These are phyloP conservation scores for Apodemus speciosus DNA, from an alignment of 2,113 vertebrate genomes.

Conservation along the genomic window DNA sequence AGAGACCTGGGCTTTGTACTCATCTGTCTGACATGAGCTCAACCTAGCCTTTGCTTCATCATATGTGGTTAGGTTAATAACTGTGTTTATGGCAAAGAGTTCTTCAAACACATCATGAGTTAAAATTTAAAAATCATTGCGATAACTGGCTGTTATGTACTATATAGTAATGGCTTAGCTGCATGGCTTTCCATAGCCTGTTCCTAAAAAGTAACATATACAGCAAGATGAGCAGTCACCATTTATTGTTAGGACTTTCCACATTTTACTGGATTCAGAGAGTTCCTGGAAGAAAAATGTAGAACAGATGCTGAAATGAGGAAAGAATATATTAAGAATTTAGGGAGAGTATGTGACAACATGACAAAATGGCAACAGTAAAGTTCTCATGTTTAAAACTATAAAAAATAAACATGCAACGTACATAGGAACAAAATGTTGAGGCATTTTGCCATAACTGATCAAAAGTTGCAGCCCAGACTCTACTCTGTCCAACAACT, in stretches of 20 bases:
- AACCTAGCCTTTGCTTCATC: background rate
- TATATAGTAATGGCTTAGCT: background rate
- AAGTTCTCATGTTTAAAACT: background rate
- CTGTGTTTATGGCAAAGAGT: background rate
- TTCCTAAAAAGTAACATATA: background rate
- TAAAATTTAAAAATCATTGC: background rate
- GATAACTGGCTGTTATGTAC: background rate
- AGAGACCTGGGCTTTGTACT: background rate
- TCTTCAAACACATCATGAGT: background rate
- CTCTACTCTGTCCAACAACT: background rate
- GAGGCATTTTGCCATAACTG: background rate
- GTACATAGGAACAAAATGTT: too few relatives aligned
- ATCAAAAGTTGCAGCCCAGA: background rate
- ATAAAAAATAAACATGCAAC: background rate
- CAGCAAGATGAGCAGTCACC: background rate
- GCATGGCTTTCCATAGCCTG: background rate
- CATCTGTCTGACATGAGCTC: background rate
- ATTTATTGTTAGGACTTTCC: background rate
- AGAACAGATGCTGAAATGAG: background rate
- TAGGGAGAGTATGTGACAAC: background rate
- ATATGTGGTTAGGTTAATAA: background rate
- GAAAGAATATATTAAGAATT: background rate
- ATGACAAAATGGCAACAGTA: too few relatives aligned
- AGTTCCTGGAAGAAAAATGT: constrained; percentile 15
- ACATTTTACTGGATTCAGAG: constrained; percentile 1